Base-by-base conservation (phyloP, 2,888 invertebrate genomes). In the Hydriomena furcata region DNA sequence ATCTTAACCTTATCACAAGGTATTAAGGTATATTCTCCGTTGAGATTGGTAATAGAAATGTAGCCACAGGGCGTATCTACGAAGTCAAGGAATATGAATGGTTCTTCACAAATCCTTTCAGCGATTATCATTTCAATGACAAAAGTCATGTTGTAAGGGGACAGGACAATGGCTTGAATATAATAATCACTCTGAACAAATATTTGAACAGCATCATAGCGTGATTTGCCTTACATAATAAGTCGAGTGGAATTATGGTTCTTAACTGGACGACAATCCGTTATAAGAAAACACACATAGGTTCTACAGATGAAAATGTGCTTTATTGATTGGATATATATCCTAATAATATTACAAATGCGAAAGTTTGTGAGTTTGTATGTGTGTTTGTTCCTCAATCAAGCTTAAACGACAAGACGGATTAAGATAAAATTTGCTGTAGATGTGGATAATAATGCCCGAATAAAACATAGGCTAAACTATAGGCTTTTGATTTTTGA, bases 11-110 rank as follows among this genome's bases (percentile, higher is more conserved):
- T 78, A 71, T 30, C 0, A 0, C 0, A 21, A 1, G 0, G 0
- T 0, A 0, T 24, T 63, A 76, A 50, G 52, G 66, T 60, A 54
- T 12, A 58, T 41, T 47, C 1, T 54, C 61, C 24, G 2, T 6
- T 38, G 7, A 24, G 7, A n/a, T 28, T 52, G 44, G 63, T 59
- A 71, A 70, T 65, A 55, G 61, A 66, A 31, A 58, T 53, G 46
- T 84, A 89, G 86, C 88, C 88, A 88, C 86, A 89, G 89, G 89
- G 89, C 79, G 87, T 89, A 89, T 89, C 89, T 84, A 72, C 76
- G 79, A 81, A 82, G 82, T 84, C 76, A 80, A 82, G 73, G 77
- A 69, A 86, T 75, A 83, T 86, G 87, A 88, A 85, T 84, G 81
- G 83, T 76, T 84, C 78, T 68, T 73, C 75, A 85, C 79, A 84